Conservation (phyloP, 2,113 vertebrate genomes). For the Grus americana region DNA sequence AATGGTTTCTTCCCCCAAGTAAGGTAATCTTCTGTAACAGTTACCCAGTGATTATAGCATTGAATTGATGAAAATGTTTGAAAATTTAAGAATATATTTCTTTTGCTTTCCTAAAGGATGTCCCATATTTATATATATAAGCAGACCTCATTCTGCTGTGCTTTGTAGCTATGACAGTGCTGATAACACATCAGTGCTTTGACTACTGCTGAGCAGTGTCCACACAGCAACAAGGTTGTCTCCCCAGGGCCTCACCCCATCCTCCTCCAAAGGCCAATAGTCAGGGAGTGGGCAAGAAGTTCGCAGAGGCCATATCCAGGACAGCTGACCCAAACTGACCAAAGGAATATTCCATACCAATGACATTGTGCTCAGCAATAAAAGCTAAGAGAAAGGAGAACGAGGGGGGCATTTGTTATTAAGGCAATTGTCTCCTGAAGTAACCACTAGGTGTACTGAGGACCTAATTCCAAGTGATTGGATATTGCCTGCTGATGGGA, state of each 20-base stretch:
- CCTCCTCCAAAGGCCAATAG: not conserved
- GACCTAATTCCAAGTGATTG: not conserved
- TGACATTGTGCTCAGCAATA: not conserved
- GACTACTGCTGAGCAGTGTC: not conserved
- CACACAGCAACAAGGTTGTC: not conserved
- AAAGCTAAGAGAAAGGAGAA: not conserved
- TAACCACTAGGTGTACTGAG: fast-evolving
- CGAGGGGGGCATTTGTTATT: not conserved
- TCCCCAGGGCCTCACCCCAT: fast-evolving
- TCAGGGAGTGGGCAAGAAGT: not conserved
- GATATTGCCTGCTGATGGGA: not conserved
- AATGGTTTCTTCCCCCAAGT: not conserved
- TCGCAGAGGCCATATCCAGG: not conserved
- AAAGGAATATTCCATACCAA: not conserved
- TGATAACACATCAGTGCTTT: not conserved
- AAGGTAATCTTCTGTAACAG: not conserved
- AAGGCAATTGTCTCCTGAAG: not conserved
- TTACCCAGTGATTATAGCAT: not conserved
- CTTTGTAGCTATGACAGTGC: not conserved
- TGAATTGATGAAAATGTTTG: not conserved
- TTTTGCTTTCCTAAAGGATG: not conserved
- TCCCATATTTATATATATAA: not conserved
- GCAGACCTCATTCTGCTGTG: not conserved
- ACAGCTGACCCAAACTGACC: not conserved
- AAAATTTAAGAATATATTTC: not conserved